Evolutionary conservation across 2,113 vertebrate genomes (phyloP).

Genomic region (Castor canadensis): DNA sequence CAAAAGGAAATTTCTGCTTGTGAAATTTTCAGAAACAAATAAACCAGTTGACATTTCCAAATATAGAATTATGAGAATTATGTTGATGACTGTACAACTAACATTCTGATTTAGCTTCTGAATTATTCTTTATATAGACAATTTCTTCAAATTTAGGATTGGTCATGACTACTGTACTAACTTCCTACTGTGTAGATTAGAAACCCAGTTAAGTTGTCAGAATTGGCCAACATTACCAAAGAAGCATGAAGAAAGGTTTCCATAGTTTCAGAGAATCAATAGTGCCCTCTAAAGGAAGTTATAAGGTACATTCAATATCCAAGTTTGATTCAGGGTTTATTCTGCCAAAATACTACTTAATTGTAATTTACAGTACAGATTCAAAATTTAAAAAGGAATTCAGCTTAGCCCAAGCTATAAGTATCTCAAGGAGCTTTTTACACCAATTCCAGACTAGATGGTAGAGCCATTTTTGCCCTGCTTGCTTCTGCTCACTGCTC

Average conservation of each 20-base stretch:
- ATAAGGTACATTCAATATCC: conserved; percentile 48
- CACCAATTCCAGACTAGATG: not conserved
- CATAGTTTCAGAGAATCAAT: conserved; percentile 76
- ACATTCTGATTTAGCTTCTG: conserved; percentile 41
- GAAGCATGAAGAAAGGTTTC: not conserved
- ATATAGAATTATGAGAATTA: not conserved
- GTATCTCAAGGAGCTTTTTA: not conserved
- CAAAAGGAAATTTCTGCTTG: conserved; percentile 47
- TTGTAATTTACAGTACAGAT: not conserved
- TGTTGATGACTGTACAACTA: not conserved
- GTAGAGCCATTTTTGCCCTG: not conserved
- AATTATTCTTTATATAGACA: not conserved
- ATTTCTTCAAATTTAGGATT: not conserved
- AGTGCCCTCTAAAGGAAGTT: conserved; percentile 87
- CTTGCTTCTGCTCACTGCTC: not conserved
- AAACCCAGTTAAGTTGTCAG: conserved; percentile 50
- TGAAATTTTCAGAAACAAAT: conserved; percentile 47
- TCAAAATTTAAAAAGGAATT: conserved; percentile 20
- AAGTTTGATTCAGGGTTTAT: conserved; percentile 44
- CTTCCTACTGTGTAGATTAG: conserved; percentile 35
- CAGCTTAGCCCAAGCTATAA: not conserved
- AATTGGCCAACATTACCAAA: conserved; percentile 55
- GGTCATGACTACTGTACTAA: not conserved
- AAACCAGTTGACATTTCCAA: conserved; percentile 23
- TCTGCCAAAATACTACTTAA: conserved; percentile 12